Evolutionary conservation across 2,888 invertebrate genomes (phyloP).

Genomic region (Selenia dentaria): DNA sequence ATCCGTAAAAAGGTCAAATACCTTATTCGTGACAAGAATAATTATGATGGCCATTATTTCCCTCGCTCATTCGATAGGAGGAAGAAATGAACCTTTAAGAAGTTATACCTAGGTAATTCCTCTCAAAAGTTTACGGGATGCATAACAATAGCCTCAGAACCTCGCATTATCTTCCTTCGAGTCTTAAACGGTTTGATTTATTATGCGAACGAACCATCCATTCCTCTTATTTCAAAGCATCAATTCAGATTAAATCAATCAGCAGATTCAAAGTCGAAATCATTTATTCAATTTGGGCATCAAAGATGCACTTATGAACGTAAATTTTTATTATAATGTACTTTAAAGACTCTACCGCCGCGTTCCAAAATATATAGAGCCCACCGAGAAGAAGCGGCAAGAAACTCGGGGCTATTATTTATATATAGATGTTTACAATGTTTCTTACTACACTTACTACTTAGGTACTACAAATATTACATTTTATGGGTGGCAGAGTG

Average conservation of each 20-base stretch:
- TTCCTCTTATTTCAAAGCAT: constrained; percentile 13
- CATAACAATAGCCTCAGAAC: constrained; percentile 34
- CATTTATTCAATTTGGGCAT: neutral
- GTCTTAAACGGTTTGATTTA: constrained; percentile 35
- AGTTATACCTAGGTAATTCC: constrained; percentile 22
- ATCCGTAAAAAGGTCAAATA: constrained; percentile 27
- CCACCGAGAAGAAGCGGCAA: no score
- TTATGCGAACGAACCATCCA: constrained; percentile 15
- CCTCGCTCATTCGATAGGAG: constrained; percentile 18
- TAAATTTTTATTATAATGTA: no score
- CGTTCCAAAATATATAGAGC: no score
- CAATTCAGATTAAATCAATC: constrained; percentile 20
- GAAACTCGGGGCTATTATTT: no score
- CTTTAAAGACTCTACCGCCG: no score
- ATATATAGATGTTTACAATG: no score
- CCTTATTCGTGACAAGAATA: constrained; percentile 34
- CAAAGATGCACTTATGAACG: no score
- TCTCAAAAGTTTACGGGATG: constrained; percentile 33
- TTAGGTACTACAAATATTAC: no score
- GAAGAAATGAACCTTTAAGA: constrained; percentile 11
- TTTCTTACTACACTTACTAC: no score
- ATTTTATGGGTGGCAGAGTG: no score
- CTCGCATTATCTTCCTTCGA: constrained; percentile 30
- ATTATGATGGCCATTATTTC: constrained; percentile 28
- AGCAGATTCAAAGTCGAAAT: constrained; percentile 14